Conservation (phyloP, 2,888 invertebrate species). For the Pharmacophagus antenor region DNA sequence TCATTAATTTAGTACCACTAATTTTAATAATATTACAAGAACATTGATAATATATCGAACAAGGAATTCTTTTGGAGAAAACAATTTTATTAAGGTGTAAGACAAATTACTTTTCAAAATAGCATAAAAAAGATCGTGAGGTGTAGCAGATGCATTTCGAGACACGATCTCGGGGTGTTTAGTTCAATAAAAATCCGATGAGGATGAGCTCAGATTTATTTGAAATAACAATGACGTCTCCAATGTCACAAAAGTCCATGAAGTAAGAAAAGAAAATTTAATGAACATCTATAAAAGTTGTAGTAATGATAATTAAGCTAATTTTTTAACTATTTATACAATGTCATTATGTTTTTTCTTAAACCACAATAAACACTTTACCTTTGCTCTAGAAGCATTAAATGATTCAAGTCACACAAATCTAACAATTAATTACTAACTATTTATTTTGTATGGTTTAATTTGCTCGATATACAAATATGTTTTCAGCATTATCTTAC, state of each 20-base stretch:
- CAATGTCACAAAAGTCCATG: conserved; percentile 80
- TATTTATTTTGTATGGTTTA: conserved; percentile 77
- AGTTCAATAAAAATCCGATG: conserved; percentile 72
- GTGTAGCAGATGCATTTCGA: conserved; percentile 32
- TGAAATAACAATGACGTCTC: conserved; percentile 80
- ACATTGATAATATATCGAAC: conserved; percentile 41
- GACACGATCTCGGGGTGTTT: conserved; percentile 46
- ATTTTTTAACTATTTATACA: conserved; percentile 80
- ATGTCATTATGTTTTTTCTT: conserved; percentile 78
- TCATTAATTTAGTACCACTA: conserved; percentile 51
- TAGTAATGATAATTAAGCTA: conserved; percentile 81
- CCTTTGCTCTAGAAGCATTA: conserved; percentile 78
- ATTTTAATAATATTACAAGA: conserved; percentile 55
- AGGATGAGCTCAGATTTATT: conserved; percentile 80
- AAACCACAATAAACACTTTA: conserved; percentile 80
- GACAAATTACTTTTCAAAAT: conserved; percentile 6
- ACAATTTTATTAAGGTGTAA: conserved; percentile 19
- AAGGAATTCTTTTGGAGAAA: conserved; percentile 26
- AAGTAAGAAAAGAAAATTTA: conserved; percentile 78
- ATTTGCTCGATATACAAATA: conserved; percentile 80
- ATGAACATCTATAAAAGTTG: conserved; percentile 81
- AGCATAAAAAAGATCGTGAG: conserved; percentile 6
- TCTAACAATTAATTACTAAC: conserved; percentile 81
- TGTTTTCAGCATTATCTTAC: conserved; percentile 59
- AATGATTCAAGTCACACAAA: conserved; percentile 80